Conservation (phyloP, 2,888 invertebrate genomes). For the Torymus tubicola region DNA sequence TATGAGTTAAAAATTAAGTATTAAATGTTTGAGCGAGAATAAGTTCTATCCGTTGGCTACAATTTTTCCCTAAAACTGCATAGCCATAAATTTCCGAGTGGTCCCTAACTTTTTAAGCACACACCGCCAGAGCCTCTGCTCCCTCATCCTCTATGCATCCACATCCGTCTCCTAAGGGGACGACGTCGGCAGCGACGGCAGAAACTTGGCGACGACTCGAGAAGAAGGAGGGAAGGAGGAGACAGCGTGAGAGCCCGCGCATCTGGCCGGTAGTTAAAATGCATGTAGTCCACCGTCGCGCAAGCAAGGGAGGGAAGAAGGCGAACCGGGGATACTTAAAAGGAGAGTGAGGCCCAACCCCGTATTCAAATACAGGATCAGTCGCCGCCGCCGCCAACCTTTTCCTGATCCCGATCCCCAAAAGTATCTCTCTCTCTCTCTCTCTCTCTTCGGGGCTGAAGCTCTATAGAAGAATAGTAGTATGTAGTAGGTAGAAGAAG, state of each 20-base stretch:
- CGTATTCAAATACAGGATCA: constrained; percentile 77
- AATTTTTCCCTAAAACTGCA: too few relatives aligned
- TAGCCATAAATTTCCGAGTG: background rate
- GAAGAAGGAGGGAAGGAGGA: constrained; percentile 57
- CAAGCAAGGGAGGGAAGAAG: constrained; percentile 52
- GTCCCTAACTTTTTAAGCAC: background rate
- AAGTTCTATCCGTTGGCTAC: too few relatives aligned
- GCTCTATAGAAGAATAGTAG: background rate
- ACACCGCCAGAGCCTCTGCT: background rate
- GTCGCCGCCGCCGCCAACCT: constrained; percentile 69
- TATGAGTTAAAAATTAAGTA: too few relatives aligned
- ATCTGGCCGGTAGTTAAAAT: constrained; percentile 76
- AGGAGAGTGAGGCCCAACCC: constrained; percentile 59
- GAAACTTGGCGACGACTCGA: constrained; percentile 72
- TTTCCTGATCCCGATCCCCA: constrained; percentile 71
- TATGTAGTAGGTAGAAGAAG: constrained; percentile 69
- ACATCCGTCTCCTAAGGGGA: constrained; percentile 8
- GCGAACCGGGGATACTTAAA: constrained; percentile 55
- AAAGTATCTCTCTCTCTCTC: constrained; percentile 48
- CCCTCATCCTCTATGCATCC: constrained; percentile 42
- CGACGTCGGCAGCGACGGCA: constrained; percentile 31
- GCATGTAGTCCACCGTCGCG: constrained; percentile 73
- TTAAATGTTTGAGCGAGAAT: too few relatives aligned
- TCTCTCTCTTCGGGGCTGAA: too few relatives aligned
- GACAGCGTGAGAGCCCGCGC: constrained; percentile 74